Evolutionary conservation across 2,888 invertebrate species (phyloP), one percentile per base, ranked within the genome.

Genomic region (Fragum fragum): DNA sequence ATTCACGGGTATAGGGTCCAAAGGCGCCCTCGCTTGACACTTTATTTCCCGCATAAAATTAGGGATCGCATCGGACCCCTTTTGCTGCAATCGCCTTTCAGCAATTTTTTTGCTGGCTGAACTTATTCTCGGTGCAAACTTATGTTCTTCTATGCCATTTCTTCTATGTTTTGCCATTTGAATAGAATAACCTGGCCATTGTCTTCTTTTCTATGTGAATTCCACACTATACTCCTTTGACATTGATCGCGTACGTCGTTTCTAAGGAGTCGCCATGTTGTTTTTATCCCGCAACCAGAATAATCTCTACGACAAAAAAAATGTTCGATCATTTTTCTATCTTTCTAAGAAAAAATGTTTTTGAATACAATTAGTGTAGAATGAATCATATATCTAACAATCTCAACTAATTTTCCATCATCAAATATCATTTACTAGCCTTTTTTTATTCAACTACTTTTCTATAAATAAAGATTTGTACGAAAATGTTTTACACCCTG

Each of bases 211-310:
- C 52, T 66, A 21, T 53, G 66, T 6, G n/a, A 23, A 42, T 39
- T 32, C 0, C 5, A n/a, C 1, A 76, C 42, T 29, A 59, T 61
- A 70, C 55, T 66, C 39, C 70, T 74, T 72, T 77, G 77, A 63
- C 70, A 59, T 70, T 70, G 66, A 39, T 73, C 39, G 83, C 83
- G 81, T 85, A 82, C 82, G 82, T 85, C 88, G 90, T 90, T 84
- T 81, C 89, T 87, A 90, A 87, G 90, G 90, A 87, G 85, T 83
- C 82, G 90, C 90, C 91, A 90, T 90, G 77, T 89, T 91, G 87
- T 86, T 87, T 87, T 80, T 5, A 9, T n/a, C 21, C 28, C 36
- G 66, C 66, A 66, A 66, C 66, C 42, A 39, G 11, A 7, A 11
- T 66, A 66, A 42, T 66, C 66, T 66, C 42, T 14, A 66, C 0